Evolutionary conservation across 2,888 invertebrate genomes (phyloP).

Genomic region (Dryococelus australis): DNA sequence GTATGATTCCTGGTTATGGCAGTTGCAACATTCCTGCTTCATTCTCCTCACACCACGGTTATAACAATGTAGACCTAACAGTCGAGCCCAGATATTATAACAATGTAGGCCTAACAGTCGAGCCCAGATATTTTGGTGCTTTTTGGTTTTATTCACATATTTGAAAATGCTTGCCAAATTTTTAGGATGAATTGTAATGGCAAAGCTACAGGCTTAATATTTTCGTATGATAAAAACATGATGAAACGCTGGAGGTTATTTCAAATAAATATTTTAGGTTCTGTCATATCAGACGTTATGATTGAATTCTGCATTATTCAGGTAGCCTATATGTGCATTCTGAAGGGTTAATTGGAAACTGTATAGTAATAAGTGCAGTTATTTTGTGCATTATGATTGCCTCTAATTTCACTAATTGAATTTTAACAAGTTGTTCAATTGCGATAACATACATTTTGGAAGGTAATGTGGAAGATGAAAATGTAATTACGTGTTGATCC

Average conservation of each 20-base stretch:
- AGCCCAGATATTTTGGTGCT: neutral
- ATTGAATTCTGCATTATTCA: neutral
- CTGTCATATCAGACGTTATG: neutral
- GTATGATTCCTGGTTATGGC: neutral
- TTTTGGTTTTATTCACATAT: neutral
- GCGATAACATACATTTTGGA: too few relatives aligned
- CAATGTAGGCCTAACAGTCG: neutral
- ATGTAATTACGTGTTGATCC: too few relatives aligned
- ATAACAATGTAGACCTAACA: neutral
- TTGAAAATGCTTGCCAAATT: neutral
- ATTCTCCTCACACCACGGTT: neutral
- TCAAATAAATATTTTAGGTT: neutral
- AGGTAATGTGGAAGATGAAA: too few relatives aligned
- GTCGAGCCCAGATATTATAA: neutral
- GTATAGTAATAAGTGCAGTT: too few relatives aligned
- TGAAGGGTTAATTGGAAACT: neutral
- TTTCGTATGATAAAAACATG: neutral
- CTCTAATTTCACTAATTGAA: too few relatives aligned
- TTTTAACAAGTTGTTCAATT: too few relatives aligned
- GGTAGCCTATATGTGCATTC: neutral
- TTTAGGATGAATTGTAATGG: neutral
- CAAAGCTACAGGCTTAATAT: neutral
- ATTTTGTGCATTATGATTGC: too few relatives aligned
- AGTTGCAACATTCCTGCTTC: constrained; percentile 8
- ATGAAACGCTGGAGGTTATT: neutral